Evolutionary conservation across 2,797 vertebrate species (phyloP), one percentile per base, ranked within the genome.

Genomic region (Sebastes paucispinis): DNA sequence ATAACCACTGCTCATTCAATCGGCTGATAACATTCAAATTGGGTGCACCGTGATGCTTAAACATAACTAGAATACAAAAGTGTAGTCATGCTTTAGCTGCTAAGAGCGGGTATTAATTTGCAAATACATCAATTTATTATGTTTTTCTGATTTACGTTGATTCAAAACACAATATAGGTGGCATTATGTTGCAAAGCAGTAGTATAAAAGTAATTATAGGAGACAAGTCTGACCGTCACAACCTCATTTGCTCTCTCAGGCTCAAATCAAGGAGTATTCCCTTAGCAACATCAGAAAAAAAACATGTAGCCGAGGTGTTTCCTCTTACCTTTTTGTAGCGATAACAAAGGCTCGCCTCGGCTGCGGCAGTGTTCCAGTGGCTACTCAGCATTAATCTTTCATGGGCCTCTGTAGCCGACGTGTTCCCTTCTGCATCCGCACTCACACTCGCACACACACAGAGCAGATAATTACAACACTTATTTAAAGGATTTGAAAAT

Each of bases 321-420:
- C 79, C 54, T 62, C 36, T 57, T 69, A 31, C 16, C 65, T 75
- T 74, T 69, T 5, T 20, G 20, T 60, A 25, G 72, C 65, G 79
- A 84, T 60, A 90, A 84, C 22, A 88, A 75, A 82, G 69, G 58
- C 82, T 87, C 69, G 43, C 63, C 52, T 77, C 36, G 34, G 81
- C 77, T 79, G 71, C 66, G n/a, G 80, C 80, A 58, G 22, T 9
- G 80, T 74, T 87, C 60, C 82, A 79, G 80, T 70, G 64, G 79
- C 54, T 84, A 85, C 85, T 84, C 74, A 58, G 82, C 80, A 92
- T 93, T 88, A 92, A 92, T 93, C 88, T 92, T 92, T 93, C 86
- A 89, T 84, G 88, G 85, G 77, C 79, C 75, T 85, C 80, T 64
- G 83, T 87, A 87, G 77, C 73, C 77, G 67, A 69, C 18, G 59